These are phyloP conservation scores for Gastrophysa polygoni DNA, from an alignment of 2,888 invertebrate species.

Conservation along the genomic window DNA sequence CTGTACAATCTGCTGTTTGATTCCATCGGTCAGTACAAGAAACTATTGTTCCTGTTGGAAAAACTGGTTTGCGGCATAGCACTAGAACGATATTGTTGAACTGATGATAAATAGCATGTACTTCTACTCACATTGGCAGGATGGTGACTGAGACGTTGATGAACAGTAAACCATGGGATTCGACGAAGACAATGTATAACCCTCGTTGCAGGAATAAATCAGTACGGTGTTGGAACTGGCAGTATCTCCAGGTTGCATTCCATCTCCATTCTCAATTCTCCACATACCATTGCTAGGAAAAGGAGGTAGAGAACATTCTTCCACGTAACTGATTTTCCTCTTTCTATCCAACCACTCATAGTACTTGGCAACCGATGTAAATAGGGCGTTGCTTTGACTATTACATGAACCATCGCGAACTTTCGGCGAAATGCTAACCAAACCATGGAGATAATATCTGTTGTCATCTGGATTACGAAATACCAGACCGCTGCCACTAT, in stretches of 20 bases:
- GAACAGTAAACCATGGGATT: slow-evolving; percentile 14
- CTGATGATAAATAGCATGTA: background rate
- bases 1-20: background rate
- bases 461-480: slow-evolving; percentile 30
- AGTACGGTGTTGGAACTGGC: slow-evolving; percentile 18
- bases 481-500: slow-evolving; percentile 29
- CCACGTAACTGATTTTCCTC: slow-evolving; percentile 14
- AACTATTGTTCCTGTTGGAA: background rate
- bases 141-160: background rate
- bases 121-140: background rate
- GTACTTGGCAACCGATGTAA: slow-evolving; percentile 31
- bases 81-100: background rate
- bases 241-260: slow-evolving; percentile 19
- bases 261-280: background rate
- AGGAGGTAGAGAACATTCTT: slow-evolving; percentile 26
- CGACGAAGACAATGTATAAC: slow-evolving; percentile 14
- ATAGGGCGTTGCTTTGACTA: slow-evolving; percentile 31
- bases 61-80: background rate
- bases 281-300: slow-evolving; percentile 25
- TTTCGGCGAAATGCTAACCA: slow-evolving; percentile 28
- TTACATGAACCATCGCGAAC: slow-evolving; percentile 9
- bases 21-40: slow-evolving; percentile 4
- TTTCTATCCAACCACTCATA: slow-evolving; percentile 26
- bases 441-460: slow-evolving; percentile 31
- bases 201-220: slow-evolving; percentile 18